Percentiles rank a stretch among this genome's conserved stretches.
Conservation (phyloP, 2,888 invertebrate genomes). For the Polymixis flavicincta region DNA sequence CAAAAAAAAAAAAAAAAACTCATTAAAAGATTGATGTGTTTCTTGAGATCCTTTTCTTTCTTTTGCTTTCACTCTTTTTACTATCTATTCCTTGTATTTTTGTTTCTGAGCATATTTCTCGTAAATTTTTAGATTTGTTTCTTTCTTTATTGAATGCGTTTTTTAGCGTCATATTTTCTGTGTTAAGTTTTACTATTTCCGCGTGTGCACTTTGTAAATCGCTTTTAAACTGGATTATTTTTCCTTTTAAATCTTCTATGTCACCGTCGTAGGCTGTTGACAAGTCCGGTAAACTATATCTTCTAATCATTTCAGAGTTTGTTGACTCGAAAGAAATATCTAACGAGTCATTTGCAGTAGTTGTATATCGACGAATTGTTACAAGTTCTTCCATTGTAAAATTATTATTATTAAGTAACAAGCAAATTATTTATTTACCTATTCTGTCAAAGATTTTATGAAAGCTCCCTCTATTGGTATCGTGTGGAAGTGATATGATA, state of each 20-base stretch:
- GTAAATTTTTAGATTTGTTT: not conserved
- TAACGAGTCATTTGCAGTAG: not conserved
- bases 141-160: constrained; percentile 10
- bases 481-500: too few relatives aligned
- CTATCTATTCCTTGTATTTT: not conserved
- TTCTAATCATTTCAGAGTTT: not conserved
- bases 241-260: constrained; percentile 16
- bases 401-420: not conserved
- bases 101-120: not conserved
- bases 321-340: constrained; percentile 17
- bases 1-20: too few relatives aligned
- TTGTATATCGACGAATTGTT: constrained; percentile 2
- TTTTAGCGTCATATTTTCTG: constrained; percentile 10
- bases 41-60: not conserved
- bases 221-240: constrained; percentile 5
- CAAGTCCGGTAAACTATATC: constrained; percentile 14
- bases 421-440: too few relatives aligned
- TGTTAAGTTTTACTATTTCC: constrained; percentile 10
- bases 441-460: too few relatives aligned
- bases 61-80: constrained; percentile 7
- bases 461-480: too few relatives aligned
- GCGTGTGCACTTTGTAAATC: not conserved
- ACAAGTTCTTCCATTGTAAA: not conserved
- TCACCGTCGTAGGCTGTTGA: constrained; percentile 17
- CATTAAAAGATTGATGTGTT: too few relatives aligned